A percentile compares a stretch with the other conserved stretches of the same genome.
Conservation (phyloP, 2,797 vertebrate genomes). For the Taenioides sp. region DNA sequence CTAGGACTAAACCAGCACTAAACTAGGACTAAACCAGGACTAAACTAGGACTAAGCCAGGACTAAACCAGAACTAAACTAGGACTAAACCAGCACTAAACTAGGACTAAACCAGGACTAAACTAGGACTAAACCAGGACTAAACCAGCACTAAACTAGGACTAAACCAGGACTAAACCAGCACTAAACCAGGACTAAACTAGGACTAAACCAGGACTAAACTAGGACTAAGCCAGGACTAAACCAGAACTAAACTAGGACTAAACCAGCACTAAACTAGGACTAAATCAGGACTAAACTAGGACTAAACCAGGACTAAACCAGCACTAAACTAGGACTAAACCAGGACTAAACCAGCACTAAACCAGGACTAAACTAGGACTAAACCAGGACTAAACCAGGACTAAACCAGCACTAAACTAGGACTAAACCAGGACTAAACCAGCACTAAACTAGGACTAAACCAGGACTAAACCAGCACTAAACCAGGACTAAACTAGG, state of each 20-base stretch:
- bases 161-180: neutral
- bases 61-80: neutral
- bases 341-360: no score
- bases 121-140: neutral
- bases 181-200: neutral
- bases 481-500: no score
- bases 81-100: neutral
- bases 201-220: neutral
- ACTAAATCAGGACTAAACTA: neutral
- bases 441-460: no score
- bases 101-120: neutral
- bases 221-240: neutral
- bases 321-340: no score
- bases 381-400: no score
- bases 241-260: neutral
- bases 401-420: no score
- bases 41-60: neutral
- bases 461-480: no score
- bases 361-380: no score
- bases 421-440: no score
- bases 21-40: neutral
- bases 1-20: neutral
- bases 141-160: neutral
- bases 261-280: neutral
- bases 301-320: neutral